Evolutionary conservation across 1,140 invertebrate species (phyloP), one percentile per base, ranked within the genome.

Genomic region (Tetraneura akinire): DNA sequence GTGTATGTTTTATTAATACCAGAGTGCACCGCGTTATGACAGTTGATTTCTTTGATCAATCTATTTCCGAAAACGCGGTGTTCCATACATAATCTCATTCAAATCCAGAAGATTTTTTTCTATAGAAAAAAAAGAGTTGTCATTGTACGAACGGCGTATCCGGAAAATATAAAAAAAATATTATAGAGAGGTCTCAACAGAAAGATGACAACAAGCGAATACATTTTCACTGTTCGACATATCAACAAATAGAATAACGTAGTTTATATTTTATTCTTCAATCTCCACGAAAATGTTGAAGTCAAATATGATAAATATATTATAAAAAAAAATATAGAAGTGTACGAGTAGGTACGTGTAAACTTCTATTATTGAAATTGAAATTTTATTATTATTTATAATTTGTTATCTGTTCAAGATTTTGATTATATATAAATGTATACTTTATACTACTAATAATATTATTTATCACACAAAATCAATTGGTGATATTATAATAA

Each of bases 21-120:
- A 73, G 16, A 53, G 26, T 57, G n/a, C 29, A 23, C 21, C 16
- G 13, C 29, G n/a, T 76, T 57, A 57, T 76, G 51, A 57, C 51
- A 57, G 71, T 57, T 42, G 49, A 76, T 57, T 76, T 57, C 51
- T 76, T 76, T 76, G 71, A 76, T 57, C 71, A n/a, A 32, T 53
- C 49, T 53, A 29, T 29, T 42, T 26, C 6, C 14, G 29, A 37
- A 57, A 42, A 57, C 13, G 29, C 14, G 71, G 49, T 57, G 71
- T 76, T 23, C 71, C 53, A 37, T 76, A 5, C 26, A 8, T 76
- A 76, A 76, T 23, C 29, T 11, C 13, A 42, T 76, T 42, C 51
- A 55, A 1, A 76, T 57, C 29, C 26, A 23, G 26, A 37, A 42
- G 11, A 76, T 66, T 60, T 60, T 60, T n/a, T 53, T 53, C 18